A percentile compares a stretch with the other conserved stretches of the same genome.
Evolutionary conservation across 2,797 vertebrate species (phyloP).

Genomic region (Gouania willdenowi): DNA sequence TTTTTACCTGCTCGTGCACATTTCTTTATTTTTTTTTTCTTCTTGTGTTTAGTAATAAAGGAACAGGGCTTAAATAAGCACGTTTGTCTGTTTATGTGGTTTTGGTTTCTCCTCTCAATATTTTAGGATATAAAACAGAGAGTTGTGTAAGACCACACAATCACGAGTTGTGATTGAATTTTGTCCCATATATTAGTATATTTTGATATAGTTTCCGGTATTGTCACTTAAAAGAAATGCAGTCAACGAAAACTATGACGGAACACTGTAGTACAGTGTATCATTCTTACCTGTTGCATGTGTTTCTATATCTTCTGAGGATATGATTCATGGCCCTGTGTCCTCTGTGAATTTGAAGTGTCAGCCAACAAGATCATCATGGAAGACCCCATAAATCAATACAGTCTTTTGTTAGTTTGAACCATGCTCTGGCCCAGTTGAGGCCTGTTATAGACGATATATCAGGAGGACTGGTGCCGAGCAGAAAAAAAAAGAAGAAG

Average conservation of each 20-base stretch:
- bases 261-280: conserved; percentile 29
- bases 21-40: conserved; percentile 33
- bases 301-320: conserved; percentile 15
- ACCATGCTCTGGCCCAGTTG: conserved; percentile 55
- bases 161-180: too few species aligned
- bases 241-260: conserved; percentile 13
- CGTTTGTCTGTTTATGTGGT: conserved; percentile 11
- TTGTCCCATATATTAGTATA: too few species aligned
- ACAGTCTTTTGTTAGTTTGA: conserved; percentile 67
- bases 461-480: conserved; percentile 55
- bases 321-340: conserved; percentile 53
- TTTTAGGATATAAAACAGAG: too few species aligned
- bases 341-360: conserved; percentile 57
- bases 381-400: conserved; percentile 72
- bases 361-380: conserved; percentile 69
- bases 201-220: too few species aligned
- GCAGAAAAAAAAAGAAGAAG: conserved; percentile 20
- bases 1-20: conserved; percentile 42
- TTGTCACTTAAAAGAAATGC: too few species aligned
- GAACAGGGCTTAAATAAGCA: conserved; percentile 69
- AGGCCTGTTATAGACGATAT: conserved; percentile 67
- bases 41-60: conserved; percentile 20
- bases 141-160: too few species aligned
- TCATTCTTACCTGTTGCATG: conserved; percentile 43
- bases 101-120: too few species aligned